phyloP scores from a whole-genome alignment of 1,140 invertebrate species.

The Homarus americanus region DNA sequence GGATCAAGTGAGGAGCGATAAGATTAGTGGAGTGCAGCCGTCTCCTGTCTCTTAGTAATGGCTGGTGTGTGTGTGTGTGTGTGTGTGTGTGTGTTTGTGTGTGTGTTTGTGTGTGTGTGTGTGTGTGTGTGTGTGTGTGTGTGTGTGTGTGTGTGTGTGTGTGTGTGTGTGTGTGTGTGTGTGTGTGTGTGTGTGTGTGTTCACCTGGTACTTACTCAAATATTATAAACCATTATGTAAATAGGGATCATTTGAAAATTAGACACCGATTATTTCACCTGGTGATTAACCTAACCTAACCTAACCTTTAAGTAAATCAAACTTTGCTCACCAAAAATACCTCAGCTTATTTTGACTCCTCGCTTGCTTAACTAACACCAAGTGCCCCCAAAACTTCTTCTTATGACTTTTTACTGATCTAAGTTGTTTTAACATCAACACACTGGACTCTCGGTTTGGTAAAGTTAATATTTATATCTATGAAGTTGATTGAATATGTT shows the following conservation, averaged over 20 bases:
- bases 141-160: conserved; percentile 22
- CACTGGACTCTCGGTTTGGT: no score
- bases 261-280: background rate
- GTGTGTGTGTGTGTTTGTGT: conserved; percentile 1
- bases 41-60: no score
- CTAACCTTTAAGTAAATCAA: background rate
- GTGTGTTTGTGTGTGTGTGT: conserved; percentile 20
- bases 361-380: no score
- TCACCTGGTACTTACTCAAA: background rate
- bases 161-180: conserved; percentile 1
- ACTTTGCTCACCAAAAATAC: background rate
- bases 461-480: no score
- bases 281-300: background rate
- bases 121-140: conserved; percentile 19
- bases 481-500: no score
- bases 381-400: no score
- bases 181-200: background rate
- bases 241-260: background rate
- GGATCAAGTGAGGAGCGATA: no score
- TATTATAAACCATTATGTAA: background rate
- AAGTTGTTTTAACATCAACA: no score
- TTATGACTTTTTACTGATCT: no score
- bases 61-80: no score
- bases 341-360: no score
- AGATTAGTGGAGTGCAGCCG: no score